Conservation (phyloP, 1,140 invertebrate genomes). For the Liolophura sinensis region DNA sequence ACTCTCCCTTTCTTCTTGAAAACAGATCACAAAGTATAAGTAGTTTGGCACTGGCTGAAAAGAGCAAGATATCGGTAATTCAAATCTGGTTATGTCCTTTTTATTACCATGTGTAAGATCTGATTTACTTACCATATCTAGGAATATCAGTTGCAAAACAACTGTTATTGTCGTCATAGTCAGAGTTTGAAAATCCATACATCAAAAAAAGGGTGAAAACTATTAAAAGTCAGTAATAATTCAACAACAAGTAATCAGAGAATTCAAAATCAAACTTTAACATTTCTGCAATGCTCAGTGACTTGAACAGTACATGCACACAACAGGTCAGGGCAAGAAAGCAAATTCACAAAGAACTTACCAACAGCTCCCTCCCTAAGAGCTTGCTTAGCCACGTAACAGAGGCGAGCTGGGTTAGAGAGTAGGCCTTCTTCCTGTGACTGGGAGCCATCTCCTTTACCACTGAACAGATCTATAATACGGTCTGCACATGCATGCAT, state of each 20-base stretch:
- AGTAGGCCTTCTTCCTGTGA: constrained; percentile 18
- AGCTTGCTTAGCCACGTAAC: constrained; percentile 66
- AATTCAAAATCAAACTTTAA: no score
- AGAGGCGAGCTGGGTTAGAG: constrained; percentile 64
- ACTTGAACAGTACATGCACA: background rate
- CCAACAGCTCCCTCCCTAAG: constrained; percentile 66
- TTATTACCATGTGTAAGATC: no score
- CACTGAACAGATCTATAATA: constrained; percentile 64
- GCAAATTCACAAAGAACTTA: constrained; percentile 29
- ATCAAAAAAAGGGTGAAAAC: no score
- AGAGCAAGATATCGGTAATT: no score
- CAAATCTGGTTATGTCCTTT: no score
- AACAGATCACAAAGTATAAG: constrained; percentile 68
- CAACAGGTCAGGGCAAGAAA: background rate
- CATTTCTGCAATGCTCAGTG: no score
- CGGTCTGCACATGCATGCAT: constrained; percentile 66
- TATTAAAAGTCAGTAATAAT: no score
- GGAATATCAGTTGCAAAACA: no score
- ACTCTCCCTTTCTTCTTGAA: constrained; percentile 62
- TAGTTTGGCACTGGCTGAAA: constrained; percentile 60
- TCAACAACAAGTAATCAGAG: no score
- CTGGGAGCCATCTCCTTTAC: constrained; percentile 30
- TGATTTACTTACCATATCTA: no score
- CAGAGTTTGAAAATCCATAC: no score
- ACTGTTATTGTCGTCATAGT: no score